Base-by-base conservation (phyloP, 2,113 vertebrate species). In the Ctenodactylus gundi region DNA sequence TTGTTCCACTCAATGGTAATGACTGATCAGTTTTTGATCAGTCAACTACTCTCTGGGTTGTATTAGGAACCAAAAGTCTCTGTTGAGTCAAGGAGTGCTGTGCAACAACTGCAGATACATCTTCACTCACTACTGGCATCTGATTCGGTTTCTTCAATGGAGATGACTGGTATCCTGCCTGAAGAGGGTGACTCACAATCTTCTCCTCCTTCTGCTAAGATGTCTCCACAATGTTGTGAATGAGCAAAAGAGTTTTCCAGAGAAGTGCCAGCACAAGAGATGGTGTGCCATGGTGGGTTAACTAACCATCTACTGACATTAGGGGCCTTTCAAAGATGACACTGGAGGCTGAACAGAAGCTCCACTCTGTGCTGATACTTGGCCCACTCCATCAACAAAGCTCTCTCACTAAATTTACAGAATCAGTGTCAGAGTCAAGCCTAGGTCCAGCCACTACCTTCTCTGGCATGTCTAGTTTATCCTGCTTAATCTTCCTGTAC, bases 381-480 rank as follows among this genome's bases (percentile, higher is more conserved):
- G 98, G 97, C 99, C 99, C 0, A 99, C 99, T 27, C 99, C 99
- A 0, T 99, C 99, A 0, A 99, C 99, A 0, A 99, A 99, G 97
- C 98, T 99, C 90, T 99, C 99, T 98, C 12, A 98, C 98, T 93
- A 98, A 90, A 78, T 97, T 98, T 90, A 98, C 93, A 18, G 97
- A 95, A 89, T 53, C 98, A 34, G 98, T 77, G 2, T 99, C 99
- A 94, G 99, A 98, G 94, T 99, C 99, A 97, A 99, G 97, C 97
- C 99, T 98, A 94, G 99, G 98, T 94, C 99, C 99, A 0, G 99
- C 99, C 77, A 99, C 99, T 58, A 99, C 99, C 95, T 99, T 99
- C 98, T 99, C 99, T 97, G 99, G 99, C 97, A 99, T 99, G 97
- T 99, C 98, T 93, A 99, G 98, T 94, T 99, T 98, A 90, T 99